These are phyloP conservation scores for Erebia palarica DNA, from an alignment of 2,888 invertebrate genomes.

Conservation along the genomic window DNA sequence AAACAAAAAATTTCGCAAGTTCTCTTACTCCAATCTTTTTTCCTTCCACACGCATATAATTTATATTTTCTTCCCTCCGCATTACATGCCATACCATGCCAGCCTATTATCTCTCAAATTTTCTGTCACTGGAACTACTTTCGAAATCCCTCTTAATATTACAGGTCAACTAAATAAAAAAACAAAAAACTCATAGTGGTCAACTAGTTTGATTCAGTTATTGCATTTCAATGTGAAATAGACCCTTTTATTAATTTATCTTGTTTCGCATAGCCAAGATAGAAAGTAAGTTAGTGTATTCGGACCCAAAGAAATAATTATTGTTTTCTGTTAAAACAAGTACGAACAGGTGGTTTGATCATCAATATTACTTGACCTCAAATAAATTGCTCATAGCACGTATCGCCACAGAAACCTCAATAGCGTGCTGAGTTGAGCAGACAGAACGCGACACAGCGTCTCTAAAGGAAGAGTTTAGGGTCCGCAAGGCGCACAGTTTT, in stretches of 20 bases:
- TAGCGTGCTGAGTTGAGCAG: neutral
- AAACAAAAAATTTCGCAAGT: too few relatives aligned
- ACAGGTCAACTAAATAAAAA: too few relatives aligned
- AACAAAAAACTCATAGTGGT: too few relatives aligned
- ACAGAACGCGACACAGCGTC: neutral
- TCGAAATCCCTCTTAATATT: neutral
- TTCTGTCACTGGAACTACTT: too few relatives aligned
- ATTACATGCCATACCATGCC: too few relatives aligned
- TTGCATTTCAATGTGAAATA: neutral
- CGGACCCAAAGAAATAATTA: slow-evolving; percentile 4
- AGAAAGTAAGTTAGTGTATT: slow-evolving; percentile 5
- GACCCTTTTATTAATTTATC: slow-evolving; percentile 3
- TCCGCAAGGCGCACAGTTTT: too few relatives aligned
- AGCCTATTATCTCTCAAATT: too few relatives aligned
- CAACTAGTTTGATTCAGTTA: too few relatives aligned
- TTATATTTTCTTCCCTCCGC: too few relatives aligned
- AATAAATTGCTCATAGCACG: neutral
- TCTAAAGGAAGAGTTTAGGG: too few relatives aligned
- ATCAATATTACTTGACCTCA: slow-evolving; percentile 25
- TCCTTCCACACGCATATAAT: too few relatives aligned
- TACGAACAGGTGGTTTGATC: slow-evolving; percentile 12
- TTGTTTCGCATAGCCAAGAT: slow-evolving; percentile 1
- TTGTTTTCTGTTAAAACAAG: slow-evolving; percentile 18
- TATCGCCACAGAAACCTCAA: neutral
- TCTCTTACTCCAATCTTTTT: too few relatives aligned